A percentile compares a stretch with the other conserved stretches of the same genome.
phyloP scores from a whole-genome alignment of 2,888 invertebrate genomes.

The Nasonia oneida region DNA sequence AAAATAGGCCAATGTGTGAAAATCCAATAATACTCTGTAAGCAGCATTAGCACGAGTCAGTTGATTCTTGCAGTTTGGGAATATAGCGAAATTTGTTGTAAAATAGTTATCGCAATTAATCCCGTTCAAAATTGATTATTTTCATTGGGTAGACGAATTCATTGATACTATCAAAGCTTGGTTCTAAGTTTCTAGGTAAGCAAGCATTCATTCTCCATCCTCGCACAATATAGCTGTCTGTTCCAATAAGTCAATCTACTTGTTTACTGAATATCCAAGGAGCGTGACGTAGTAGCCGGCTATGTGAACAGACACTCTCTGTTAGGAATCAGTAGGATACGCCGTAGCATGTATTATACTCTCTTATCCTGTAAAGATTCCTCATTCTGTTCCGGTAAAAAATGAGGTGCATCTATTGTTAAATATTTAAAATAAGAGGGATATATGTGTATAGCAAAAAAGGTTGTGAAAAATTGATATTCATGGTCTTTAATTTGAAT shows the following conservation, averaged over 20 bases:
- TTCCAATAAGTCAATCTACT: slow-evolving; percentile 21
- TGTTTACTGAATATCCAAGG: background rate
- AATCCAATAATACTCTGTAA: background rate
- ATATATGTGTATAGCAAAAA: too few species aligned
- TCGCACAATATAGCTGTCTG: slow-evolving; percentile 25
- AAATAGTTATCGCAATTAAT: too few species aligned
- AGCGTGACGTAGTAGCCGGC: background rate
- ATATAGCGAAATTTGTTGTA: too few species aligned
- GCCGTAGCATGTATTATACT: background rate
- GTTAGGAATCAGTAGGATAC: slow-evolving; percentile 1
- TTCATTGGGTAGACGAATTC: too few species aligned
- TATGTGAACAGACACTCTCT: slow-evolving; percentile 19
- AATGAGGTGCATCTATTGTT: too few species aligned
- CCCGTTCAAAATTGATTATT: too few species aligned
- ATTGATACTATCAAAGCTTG: background rate
- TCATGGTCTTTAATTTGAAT: too few species aligned
- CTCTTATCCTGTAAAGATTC: too few species aligned
- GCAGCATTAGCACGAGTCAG: slow-evolving; percentile 8
- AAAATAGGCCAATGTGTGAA: background rate
- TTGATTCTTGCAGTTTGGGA: background rate
- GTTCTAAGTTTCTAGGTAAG: background rate
- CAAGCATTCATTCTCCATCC: background rate
- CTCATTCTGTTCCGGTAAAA: too few species aligned
- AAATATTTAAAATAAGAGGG: too few species aligned
- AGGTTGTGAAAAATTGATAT: too few species aligned